Conservation (phyloP, 2,888 invertebrate genomes). For the Noctua fimbriata region DNA sequence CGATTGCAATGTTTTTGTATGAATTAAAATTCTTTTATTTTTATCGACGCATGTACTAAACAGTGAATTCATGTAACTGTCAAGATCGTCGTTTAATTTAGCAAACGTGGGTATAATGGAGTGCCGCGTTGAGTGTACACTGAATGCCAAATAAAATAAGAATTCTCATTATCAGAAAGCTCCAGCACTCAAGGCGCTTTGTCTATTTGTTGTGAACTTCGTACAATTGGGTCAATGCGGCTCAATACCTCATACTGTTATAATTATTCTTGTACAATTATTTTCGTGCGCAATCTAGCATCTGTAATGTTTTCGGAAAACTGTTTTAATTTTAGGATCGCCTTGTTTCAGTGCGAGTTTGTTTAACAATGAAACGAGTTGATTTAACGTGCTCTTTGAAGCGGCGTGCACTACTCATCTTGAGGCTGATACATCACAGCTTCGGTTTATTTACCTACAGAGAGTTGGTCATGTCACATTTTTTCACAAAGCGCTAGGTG, state of each 20-base stretch:
- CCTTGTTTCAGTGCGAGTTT: slow-evolving; percentile 65
- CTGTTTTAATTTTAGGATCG: slow-evolving; percentile 62
- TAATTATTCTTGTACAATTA: slow-evolving; percentile 51
- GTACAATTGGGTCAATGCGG: slow-evolving; percentile 51
- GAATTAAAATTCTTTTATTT: slow-evolving; percentile 25
- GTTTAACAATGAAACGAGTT: slow-evolving; percentile 74
- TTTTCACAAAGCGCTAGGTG: slow-evolving; percentile 79
- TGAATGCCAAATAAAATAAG: slow-evolving; percentile 49
- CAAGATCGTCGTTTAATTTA: slow-evolving; percentile 39
- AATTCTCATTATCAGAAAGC: slow-evolving; percentile 49
- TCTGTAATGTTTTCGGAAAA: slow-evolving; percentile 44
- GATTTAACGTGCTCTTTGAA: slow-evolving; percentile 81
- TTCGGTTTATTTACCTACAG: slow-evolving; percentile 79
- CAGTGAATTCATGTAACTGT: slow-evolving; percentile 42
- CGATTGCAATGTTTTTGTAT: slow-evolving; percentile 23
- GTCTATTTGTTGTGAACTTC: slow-evolving; percentile 47
- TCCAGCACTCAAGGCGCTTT: slow-evolving; percentile 34
- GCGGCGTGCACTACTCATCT: slow-evolving; percentile 71
- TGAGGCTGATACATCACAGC: slow-evolving; percentile 75
- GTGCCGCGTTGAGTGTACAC: slow-evolving; percentile 11
- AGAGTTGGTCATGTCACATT: slow-evolving; percentile 78
- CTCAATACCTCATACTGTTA: slow-evolving; percentile 34
- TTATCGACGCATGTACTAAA: slow-evolving; percentile 27
- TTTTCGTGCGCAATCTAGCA: slow-evolving; percentile 39
- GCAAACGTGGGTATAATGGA: slow-evolving; percentile 31